phyloP scores from a whole-genome alignment of 2,113 vertebrate species.

The Verasper variegatus region DNA sequence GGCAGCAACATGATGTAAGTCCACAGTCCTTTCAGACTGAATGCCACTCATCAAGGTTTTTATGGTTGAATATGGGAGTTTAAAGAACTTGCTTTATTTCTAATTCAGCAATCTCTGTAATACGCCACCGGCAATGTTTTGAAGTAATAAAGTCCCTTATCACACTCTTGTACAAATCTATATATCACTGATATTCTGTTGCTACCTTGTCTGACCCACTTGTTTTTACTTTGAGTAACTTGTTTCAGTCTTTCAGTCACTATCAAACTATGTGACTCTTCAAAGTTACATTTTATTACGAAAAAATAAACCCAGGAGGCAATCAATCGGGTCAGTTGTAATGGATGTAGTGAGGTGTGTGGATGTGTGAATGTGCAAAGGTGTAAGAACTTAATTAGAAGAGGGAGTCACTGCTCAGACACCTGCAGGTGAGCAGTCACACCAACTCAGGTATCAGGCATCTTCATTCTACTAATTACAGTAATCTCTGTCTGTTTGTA shows the following conservation, averaged over 20 bases:
- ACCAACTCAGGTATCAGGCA: too few species aligned
- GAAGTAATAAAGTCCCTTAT: constrained; percentile 27
- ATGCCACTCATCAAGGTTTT: constrained; percentile 47
- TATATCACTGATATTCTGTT: constrained; percentile 14
- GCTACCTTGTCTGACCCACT: constrained; percentile 5
- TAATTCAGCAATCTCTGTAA: constrained; percentile 29
- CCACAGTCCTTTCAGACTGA: constrained; percentile 21
- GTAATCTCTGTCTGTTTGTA: too few species aligned
- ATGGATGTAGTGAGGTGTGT: not conserved
- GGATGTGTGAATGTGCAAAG: too few species aligned
- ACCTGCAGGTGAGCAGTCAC: too few species aligned
- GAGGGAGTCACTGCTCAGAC: too few species aligned
- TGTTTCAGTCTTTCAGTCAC: not conserved
- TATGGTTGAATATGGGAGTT: too few species aligned
- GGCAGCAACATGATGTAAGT: constrained; percentile 66
- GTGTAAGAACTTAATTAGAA: too few species aligned
- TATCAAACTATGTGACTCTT: not conserved
- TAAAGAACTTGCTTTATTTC: constrained; percentile 38
- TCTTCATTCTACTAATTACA: too few species aligned
- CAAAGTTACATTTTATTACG: too few species aligned
- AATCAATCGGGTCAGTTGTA: not conserved
- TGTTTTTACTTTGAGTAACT: constrained; percentile 21
- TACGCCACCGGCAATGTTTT: constrained; percentile 50
- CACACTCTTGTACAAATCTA: constrained; percentile 3
- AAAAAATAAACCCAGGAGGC: too few species aligned